Conservation (phyloP, 2,888 invertebrate species). For the Merodon equestris region DNA sequence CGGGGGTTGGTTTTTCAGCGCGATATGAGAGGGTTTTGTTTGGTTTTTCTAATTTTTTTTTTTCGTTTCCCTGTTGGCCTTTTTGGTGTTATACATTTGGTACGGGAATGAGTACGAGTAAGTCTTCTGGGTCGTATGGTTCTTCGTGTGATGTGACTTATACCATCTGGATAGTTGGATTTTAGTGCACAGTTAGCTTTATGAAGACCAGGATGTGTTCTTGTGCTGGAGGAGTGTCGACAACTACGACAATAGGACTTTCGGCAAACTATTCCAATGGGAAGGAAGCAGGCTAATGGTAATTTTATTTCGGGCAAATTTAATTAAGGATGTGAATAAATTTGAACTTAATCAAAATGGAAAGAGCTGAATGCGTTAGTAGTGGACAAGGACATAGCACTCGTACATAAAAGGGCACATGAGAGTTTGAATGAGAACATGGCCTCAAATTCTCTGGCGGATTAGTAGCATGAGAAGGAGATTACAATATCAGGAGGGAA, state of each 20-base stretch:
- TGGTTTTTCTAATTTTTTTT: no score
- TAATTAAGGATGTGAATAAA: constrained; percentile 62
- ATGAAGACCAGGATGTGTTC: constrained; percentile 28
- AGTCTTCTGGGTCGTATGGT: constrained; percentile 37
- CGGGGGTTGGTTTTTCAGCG: neutral
- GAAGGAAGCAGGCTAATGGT: constrained; percentile 43
- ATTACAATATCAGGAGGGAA: neutral
- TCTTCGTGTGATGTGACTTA: constrained; percentile 33
- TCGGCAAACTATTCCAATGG: constrained; percentile 16
- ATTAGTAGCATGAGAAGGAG: no score
- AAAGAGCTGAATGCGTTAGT: constrained; percentile 3
- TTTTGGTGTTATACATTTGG: no score
- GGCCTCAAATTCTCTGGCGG: no score
- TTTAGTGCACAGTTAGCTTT: constrained; percentile 46
- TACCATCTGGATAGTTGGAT: constrained; percentile 40
- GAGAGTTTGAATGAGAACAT: no score
- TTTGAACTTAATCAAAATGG: constrained; percentile 46
- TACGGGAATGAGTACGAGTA: neutral
- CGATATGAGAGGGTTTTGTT: constrained; percentile 11
- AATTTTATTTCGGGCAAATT: constrained; percentile 59
- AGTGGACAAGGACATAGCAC: neutral
- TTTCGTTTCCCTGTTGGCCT: neutral
- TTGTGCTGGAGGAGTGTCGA: constrained; percentile 6
- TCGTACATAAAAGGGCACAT: no score
- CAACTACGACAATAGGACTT: no score